Evolutionary conservation across 1,140 invertebrate species (phyloP), one percentile per base, ranked within the genome.

Genomic region (Lordiphosa collinella): DNA sequence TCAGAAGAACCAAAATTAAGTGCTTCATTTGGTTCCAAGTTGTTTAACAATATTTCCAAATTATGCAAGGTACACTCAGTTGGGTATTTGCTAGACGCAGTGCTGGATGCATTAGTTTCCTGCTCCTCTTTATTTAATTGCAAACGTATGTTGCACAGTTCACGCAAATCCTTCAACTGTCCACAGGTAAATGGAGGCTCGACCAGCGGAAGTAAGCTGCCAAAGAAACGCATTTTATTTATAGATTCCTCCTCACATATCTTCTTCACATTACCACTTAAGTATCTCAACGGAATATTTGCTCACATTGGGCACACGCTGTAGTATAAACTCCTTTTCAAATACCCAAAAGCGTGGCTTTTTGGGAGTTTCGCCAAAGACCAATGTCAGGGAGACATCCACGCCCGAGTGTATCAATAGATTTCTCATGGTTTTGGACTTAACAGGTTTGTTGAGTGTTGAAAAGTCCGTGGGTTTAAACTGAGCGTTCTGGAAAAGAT

Each of bases 281-380:
- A 88, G 9, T 18, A 86, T 73, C 1, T 67, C 37, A 0, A 16
- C 66, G 0, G 86, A 86, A 14, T 69, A 70, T 37, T 53, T 32
- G 40, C 66, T 86, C 0, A 84, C 57, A 1, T 16, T 4, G 4
- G 9, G 14, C 7, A 86, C 7, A 41, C 79, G 67, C 13, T 73
- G 51, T 31, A 59, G 13, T 0, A 89, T 37, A 50, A 85, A 88
- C 1, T 75, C 62, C 3, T 37, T 53, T 0, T 87, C 75, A 36
- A 89, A 88, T 12, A 73, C 46, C 74, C 70, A 85, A 1, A 60
- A 62, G 10, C 72, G 71, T 1, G 86, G 57, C 16, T 86, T 69
- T 10, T 74, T 79, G 2, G 68, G 25, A 46, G 57, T 54, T 9
- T 88, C 82, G 0, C 85, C 85, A 44, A 89, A 87, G 8, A 89